Conservation (phyloP, 2,797 vertebrate genomes). For the Hoplostethus atlanticus region DNA sequence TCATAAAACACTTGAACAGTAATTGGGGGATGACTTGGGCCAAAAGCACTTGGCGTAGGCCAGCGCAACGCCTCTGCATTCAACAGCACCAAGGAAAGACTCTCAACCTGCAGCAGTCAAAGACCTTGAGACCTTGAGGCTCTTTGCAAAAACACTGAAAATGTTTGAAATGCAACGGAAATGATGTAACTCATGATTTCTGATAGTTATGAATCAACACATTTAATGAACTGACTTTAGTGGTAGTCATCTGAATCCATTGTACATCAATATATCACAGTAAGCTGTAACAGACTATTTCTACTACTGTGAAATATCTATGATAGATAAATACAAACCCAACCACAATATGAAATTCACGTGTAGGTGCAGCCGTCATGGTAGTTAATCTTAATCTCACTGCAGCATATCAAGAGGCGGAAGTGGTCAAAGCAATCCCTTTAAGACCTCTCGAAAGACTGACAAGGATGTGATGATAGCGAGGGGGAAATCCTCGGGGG, state of each 20-base stretch:
- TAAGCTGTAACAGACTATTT: too few relatives aligned
- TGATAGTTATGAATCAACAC: too few relatives aligned
- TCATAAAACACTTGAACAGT: constrained; percentile 72
- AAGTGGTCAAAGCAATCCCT: background rate
- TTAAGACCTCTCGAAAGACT: background rate
- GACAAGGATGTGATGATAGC: constrained; percentile 6
- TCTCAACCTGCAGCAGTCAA: background rate
- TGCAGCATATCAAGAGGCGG: constrained; percentile 3
- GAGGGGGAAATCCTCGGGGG: background rate
- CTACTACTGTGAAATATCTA: background rate
- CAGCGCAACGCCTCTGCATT: constrained; percentile 21
- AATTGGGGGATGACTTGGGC: constrained; percentile 55
- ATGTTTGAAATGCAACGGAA: background rate
- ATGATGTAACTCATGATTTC: too few relatives aligned
- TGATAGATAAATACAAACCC: background rate
- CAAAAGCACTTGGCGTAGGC: constrained; percentile 17
- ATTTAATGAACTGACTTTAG: too few relatives aligned
- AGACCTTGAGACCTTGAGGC: background rate
- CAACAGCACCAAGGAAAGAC: background rate
- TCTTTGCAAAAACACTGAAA: background rate
- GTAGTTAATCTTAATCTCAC: too few relatives aligned
- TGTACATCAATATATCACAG: background rate
- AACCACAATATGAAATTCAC: constrained; percentile 1
- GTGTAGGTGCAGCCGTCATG: background rate
- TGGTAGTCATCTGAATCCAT: background rate